phyloP scores from a whole-genome alignment of 1,140 invertebrate genomes.

The Zaprionus tsacasi region DNA sequence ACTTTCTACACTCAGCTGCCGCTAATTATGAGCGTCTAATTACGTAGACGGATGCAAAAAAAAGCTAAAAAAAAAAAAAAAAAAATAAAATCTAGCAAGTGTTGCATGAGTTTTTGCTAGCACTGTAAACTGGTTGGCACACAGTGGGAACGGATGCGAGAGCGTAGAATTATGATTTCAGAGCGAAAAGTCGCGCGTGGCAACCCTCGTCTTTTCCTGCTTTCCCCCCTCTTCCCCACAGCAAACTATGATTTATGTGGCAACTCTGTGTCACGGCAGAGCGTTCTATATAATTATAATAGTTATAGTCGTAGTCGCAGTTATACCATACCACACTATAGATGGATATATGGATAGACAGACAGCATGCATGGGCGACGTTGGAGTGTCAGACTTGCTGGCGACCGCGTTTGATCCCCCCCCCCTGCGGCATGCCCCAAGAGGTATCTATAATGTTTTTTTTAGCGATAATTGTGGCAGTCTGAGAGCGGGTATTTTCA shows the following conservation, averaged over 20 bases:
- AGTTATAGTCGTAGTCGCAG: slow-evolving; percentile 6
- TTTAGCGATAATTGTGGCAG: background rate
- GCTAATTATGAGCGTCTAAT: slow-evolving; percentile 6
- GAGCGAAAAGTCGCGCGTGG: slow-evolving; percentile 8
- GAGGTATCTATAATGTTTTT: background rate
- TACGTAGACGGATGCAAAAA: slow-evolving; percentile 7
- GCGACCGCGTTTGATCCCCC: background rate
- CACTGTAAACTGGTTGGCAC: slow-evolving; percentile 1
- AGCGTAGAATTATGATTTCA: slow-evolving; percentile 5
- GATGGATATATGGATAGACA: background rate
- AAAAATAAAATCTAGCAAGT: background rate
- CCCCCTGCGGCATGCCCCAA: background rate
- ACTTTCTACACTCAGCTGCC: slow-evolving; percentile 3
- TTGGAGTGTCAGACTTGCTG: background rate
- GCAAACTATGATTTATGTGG: slow-evolving; percentile 3
- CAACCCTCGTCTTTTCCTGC: background rate
- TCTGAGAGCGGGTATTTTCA: too few species aligned
- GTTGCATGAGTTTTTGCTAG: background rate
- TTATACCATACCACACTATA: background rate
- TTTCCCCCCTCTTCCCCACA: background rate
- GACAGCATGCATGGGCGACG: slow-evolving; percentile 1
- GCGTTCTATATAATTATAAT: slow-evolving; percentile 19
- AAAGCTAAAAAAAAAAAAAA: background rate
- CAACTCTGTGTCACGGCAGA: slow-evolving; percentile 15
- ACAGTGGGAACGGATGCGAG: background rate